Percentiles rank a stretch among this genome's conserved stretches.
Conservation (phyloP, 2,113 vertebrate species). For the Odontesthes bonariensis region DNA sequence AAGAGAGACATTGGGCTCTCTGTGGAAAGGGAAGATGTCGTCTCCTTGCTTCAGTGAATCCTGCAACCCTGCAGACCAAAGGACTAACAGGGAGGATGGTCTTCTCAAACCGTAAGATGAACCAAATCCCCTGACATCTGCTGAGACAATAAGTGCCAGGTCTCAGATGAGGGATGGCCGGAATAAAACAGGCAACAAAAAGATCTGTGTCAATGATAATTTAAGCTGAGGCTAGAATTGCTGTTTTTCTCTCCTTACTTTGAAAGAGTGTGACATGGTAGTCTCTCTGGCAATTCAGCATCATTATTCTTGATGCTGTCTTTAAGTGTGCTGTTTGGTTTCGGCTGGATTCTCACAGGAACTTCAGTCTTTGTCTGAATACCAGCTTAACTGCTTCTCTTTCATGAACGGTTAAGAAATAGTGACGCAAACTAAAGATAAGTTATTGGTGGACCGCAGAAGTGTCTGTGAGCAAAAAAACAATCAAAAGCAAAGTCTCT, state of each 20-base stretch:
- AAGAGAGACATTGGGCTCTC: constrained; percentile 81
- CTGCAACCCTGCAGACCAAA: constrained; percentile 32
- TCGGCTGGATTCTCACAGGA: neutral
- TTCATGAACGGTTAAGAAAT: neutral
- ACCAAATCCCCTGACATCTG: constrained; percentile 48
- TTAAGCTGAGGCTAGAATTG: neutral
- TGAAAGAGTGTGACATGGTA: neutral
- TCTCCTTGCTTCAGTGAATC: constrained; percentile 70
- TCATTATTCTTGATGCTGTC: neutral
- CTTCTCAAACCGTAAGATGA: constrained; percentile 38
- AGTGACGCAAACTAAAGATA: neutral
- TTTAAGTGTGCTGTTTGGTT: neutral
- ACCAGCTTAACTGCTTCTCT: neutral
- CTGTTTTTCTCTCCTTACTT: neutral
- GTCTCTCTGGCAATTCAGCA: neutral
- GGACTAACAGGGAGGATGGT: constrained; percentile 42
- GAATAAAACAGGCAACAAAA: neutral
- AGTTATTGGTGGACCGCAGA: constrained; percentile 2
- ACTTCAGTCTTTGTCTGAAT: neutral
- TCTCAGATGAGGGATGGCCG: constrained; percentile 2
- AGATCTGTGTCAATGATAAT: neutral
- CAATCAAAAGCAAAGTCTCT: neutral
- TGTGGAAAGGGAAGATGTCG: constrained; percentile 70
- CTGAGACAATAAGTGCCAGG: constrained; percentile 39
- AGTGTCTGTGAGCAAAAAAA: constrained; percentile 11